A percentile compares a stretch with the other conserved stretches of the same genome.
phyloP scores from a whole-genome alignment of 2,888 invertebrate species.

The Seira musarum region DNA sequence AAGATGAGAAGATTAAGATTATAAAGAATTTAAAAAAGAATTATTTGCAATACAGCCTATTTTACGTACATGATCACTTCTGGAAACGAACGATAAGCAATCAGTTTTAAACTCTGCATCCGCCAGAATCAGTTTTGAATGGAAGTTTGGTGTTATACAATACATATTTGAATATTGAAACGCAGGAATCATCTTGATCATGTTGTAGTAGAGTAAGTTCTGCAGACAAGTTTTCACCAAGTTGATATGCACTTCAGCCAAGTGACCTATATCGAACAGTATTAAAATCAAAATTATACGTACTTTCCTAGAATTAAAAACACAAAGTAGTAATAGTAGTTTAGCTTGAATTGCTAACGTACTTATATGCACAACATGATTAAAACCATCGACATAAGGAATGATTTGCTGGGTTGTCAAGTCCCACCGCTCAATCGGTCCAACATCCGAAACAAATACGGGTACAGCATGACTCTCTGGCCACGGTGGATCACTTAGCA shows the following conservation, averaged over 20 bases:
- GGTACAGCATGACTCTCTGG: constrained; percentile 94
- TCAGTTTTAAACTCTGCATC: constrained; percentile 80
- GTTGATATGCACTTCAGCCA: constrained; percentile 94
- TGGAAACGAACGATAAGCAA: constrained; percentile 82
- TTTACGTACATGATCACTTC: constrained; percentile 76
- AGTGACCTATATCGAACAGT: constrained; percentile 72
- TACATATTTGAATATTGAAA: constrained; percentile 91
- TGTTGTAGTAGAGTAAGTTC: constrained; percentile 86
- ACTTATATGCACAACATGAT: constrained; percentile 88
- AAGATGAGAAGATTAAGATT: neutral
- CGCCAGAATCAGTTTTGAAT: constrained; percentile 76
- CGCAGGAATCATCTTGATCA: constrained; percentile 83
- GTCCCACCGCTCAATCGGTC: constrained; percentile 86
- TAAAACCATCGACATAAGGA: constrained; percentile 92
- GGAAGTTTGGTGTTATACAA: constrained; percentile 80
- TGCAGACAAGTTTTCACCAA: constrained; percentile 95
- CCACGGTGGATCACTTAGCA: constrained; percentile 82
- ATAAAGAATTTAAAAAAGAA: neutral
- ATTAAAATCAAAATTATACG: neutral
- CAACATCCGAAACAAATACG: constrained; percentile 81
- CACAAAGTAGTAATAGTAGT: neutral
- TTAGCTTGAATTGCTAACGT: constrained; percentile 14
- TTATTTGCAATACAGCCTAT: no score
- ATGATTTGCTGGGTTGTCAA: constrained; percentile 92
- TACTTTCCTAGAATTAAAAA: neutral